Evolutionary conservation across 2,888 invertebrate species (phyloP).

Genomic region (Drosophila anomelani): DNA sequence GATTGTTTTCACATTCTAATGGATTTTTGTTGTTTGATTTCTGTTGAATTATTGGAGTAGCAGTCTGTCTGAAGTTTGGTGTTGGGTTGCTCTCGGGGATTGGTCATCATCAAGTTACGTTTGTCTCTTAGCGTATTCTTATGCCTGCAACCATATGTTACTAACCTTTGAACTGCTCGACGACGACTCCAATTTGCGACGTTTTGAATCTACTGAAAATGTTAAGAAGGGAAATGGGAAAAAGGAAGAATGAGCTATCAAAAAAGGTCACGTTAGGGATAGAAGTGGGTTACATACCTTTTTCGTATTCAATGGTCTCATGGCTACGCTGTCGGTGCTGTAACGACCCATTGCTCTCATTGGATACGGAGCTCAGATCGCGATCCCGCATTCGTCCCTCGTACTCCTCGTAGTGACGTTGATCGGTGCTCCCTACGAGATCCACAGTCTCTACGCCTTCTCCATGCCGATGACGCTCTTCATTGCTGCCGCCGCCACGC

Average conservation of each 20-base stretch:
- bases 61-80: slow-evolving; percentile 6
- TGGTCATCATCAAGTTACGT: slow-evolving; percentile 45
- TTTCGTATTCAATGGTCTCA: slow-evolving; percentile 87
- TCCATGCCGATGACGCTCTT: slow-evolving; percentile 74
- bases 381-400: slow-evolving; percentile 87
- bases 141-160: slow-evolving; percentile 87
- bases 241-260: background rate
- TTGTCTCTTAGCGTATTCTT: slow-evolving; percentile 78
- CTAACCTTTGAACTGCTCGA: slow-evolving; percentile 92
- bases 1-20: background rate
- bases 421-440: slow-evolving; percentile 50
- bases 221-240: background rate
- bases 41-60: slow-evolving; percentile 13
- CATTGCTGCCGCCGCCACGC: slow-evolving; percentile 60
- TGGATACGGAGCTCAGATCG: slow-evolving; percentile 86
- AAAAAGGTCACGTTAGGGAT: background rate
- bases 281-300: slow-evolving; percentile 86
- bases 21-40: slow-evolving; percentile 8
- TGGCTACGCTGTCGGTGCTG: slow-evolving; percentile 86
- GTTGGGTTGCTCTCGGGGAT: slow-evolving; percentile 29
- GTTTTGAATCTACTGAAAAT: slow-evolving; percentile 88
- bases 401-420: slow-evolving; percentile 76
- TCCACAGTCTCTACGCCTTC: slow-evolving; percentile 67
- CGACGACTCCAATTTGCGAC: slow-evolving; percentile 92
- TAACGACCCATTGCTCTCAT: slow-evolving; percentile 86